Base-by-base conservation (phyloP, 2,888 invertebrate genomes). In the Eupeodes luniger region DNA sequence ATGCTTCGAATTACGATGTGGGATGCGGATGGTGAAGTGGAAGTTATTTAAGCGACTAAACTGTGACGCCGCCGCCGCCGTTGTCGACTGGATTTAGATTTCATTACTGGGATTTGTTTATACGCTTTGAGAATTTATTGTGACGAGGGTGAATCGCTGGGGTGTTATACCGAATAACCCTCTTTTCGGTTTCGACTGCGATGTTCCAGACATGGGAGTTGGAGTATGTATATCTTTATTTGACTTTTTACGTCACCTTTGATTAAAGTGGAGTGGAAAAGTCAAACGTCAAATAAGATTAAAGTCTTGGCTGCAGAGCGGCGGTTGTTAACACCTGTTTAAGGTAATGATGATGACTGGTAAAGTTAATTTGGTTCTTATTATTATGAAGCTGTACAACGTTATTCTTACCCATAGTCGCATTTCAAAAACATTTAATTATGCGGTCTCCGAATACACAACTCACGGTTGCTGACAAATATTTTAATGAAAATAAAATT, bases 21-120 rank as follows among this genome's bases (percentile, higher is more conserved):
- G 27, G 61, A 81, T 53, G 34, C 55, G 55, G 40, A 66, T 59
- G 69, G 70, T 81, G 81, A 79, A 85, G 85, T 79, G 85, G 89
- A 89, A 89, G 89, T 89, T 89, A 82, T 89, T 89, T 89, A 82
- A 89, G 85, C 88, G 88, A 70, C 85, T 88, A 84, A 88, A 84
- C 84, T 81, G 84, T 84, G 61, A 84, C 81, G 81, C 81, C 84
- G 57, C 80, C 84, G 61, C 74, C 78, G 75, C 75, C 78, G 74
- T 66, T 75, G 55, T 27, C 27, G 40, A 88, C 84, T 84, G 84
- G 88, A 88, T 88, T 85, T 84, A 87, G 76, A 87, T 87, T 87
- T 87, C 87, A 87, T 87, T 87, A 87, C 78, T 81, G 88, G 81
- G 84, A 88, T 88, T 85, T 88, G 81, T 81, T 85, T 87, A 86